These are phyloP conservation scores for Oxygymnocypris stewartii DNA, from an alignment of 2,113 vertebrate species.

Conservation along the genomic window DNA sequence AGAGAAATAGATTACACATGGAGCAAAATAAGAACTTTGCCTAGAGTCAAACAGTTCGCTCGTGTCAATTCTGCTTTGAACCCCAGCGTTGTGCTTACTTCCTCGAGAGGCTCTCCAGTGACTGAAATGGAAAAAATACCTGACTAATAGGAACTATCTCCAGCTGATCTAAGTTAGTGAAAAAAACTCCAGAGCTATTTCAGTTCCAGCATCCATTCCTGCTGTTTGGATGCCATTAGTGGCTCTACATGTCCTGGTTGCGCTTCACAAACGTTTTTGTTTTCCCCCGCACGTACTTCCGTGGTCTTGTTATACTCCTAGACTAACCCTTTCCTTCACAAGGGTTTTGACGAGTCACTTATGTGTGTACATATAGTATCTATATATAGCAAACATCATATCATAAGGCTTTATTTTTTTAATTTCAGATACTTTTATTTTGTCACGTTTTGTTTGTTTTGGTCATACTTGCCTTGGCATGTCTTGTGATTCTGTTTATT, in stretches of 20 bases:
- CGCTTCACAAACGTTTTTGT: neutral
- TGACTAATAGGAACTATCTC: conserved; percentile 1
- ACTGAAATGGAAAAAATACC: neutral
- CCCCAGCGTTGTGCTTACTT: neutral
- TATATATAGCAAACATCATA: conserved; percentile 63
- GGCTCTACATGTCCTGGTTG: neutral
- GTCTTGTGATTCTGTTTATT: conserved; percentile 71
- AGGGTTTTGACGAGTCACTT: conserved; percentile 26
- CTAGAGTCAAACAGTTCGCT: conserved; percentile 11
- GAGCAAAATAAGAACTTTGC: neutral
- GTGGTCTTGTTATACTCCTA: conserved; percentile 24
- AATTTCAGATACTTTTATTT: conserved; percentile 58
- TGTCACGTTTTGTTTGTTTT: conserved; percentile 66
- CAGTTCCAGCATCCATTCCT: neutral
- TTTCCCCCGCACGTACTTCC: neutral
- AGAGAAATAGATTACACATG: neutral
- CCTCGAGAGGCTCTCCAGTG: neutral
- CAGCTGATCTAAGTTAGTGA: conserved; percentile 25
- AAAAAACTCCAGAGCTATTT: neutral
- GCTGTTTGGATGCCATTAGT: neutral
- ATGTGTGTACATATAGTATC: conserved; percentile 37
- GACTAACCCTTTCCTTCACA: conserved; percentile 13
- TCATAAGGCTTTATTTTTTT: conserved; percentile 71
- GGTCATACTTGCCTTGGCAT: conserved; percentile 64
- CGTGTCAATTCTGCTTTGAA: conserved; percentile 20